These are phyloP conservation scores for Protobothrops flavoviridis DNA, from an alignment of 2,113 vertebrate species.

Conservation along the genomic window DNA sequence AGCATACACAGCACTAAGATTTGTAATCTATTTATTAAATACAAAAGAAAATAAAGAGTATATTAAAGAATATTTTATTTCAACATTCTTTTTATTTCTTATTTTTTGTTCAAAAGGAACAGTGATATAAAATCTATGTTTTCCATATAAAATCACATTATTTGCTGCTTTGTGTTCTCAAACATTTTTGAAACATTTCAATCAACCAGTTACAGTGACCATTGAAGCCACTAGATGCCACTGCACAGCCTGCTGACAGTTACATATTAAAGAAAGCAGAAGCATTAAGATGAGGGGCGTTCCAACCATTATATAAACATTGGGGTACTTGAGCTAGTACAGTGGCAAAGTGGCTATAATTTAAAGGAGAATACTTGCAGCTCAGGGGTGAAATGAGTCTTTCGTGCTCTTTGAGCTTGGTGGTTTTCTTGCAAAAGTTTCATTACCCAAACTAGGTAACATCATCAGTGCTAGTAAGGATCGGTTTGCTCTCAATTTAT, in stretches of 20 bases:
- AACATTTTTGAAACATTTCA: not conserved
- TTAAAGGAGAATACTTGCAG: not conserved
- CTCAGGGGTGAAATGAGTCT: not conserved
- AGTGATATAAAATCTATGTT: not conserved
- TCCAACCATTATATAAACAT: not conserved
- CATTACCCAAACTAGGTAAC: not conserved
- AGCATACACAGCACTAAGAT: not conserved
- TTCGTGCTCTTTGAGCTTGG: not conserved
- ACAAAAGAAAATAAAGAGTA: not conserved
- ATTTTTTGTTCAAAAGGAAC: not conserved
- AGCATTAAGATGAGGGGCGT: not conserved
- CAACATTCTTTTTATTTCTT: not conserved
- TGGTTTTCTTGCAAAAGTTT: not conserved
- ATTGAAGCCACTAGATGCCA: conserved; percentile 8
- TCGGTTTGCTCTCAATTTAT: not conserved
- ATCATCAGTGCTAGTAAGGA: not conserved
- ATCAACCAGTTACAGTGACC: not conserved
- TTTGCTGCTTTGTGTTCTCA: not conserved
- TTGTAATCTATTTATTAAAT: not conserved
- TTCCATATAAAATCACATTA: not conserved
- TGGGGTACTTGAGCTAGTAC: not conserved
- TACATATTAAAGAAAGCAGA: not conserved
- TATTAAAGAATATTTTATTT: not conserved
- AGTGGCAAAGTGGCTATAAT: not conserved
- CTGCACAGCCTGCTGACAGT: not conserved